phyloP scores from a whole-genome alignment of 2,113 vertebrate genomes.

The Catharus minimus region DNA sequence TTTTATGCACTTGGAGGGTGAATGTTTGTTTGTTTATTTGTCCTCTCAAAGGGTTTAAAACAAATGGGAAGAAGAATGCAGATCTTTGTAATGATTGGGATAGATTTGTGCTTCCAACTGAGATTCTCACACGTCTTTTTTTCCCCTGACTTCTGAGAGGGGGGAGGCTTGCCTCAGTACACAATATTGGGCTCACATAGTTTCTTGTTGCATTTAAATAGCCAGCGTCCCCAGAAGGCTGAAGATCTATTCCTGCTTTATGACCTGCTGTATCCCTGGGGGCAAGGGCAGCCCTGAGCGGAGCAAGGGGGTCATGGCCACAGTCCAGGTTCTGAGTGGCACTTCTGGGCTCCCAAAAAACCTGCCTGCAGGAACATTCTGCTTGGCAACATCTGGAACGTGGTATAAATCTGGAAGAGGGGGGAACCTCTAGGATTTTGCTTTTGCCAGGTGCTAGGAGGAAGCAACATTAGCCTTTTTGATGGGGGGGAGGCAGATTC shows the following conservation, averaged over 20 bases:
- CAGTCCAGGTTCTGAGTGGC: conserved; percentile 38
- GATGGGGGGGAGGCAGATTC: conserved; percentile 70
- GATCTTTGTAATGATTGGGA: conserved; percentile 18
- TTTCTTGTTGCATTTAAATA: conserved; percentile 67
- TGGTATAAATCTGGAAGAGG: background rate
- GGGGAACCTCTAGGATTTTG: conserved; percentile 63
- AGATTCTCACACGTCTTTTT: background rate
- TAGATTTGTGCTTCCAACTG: conserved; percentile 42
- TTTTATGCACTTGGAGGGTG: background rate
- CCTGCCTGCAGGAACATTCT: conserved; percentile 44
- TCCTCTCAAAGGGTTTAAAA: conserved; percentile 21
- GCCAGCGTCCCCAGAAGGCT: conserved; percentile 58
- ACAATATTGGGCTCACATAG: conserved; percentile 27
- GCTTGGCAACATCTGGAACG: conserved; percentile 70
- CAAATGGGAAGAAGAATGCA: conserved; percentile 50
- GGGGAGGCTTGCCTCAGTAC: background rate
- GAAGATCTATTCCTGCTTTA: conserved; percentile 78
- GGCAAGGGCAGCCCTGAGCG: conserved; percentile 52
- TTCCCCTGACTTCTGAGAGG: background rate
- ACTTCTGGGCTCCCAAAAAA: conserved; percentile 25
- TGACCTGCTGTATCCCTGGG: conserved; percentile 72
- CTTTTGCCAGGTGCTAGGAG: conserved; percentile 77
- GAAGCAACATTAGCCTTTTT: conserved; percentile 74
- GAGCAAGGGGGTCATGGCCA: conserved; percentile 78
- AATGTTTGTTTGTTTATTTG: conserved; percentile 44